These are phyloP conservation scores for Speoplatyrhinus poulsoni DNA, from an alignment of 2,113 vertebrate species.

Conservation along the genomic window DNA sequence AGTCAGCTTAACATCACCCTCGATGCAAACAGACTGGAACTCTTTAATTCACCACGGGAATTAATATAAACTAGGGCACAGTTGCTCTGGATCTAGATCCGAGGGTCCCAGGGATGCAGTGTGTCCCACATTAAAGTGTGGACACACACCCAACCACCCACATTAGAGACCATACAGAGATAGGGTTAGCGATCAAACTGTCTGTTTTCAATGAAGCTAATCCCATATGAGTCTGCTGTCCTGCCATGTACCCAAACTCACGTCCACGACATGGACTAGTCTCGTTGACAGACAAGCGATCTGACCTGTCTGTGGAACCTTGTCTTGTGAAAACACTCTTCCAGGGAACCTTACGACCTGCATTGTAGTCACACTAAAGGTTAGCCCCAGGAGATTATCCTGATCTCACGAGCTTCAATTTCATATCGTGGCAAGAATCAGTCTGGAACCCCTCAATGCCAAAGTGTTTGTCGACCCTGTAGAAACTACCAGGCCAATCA, in stretches of 20 bases:
- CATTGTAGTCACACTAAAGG: too few species aligned
- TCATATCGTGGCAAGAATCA: too few species aligned
- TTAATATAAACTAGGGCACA: conserved; percentile 13
- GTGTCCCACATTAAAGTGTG: conserved; percentile 18
- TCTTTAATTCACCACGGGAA: conserved; percentile 56
- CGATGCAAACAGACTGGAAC: conserved; percentile 16
- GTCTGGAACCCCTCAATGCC: too few species aligned
- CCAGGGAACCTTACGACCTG: too few species aligned
- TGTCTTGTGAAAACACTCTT: too few species aligned
- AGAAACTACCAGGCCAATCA: too few species aligned
- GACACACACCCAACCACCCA: neutral
- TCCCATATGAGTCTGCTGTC: neutral
- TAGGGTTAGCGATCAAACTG: neutral
- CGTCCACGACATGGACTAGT: neutral
- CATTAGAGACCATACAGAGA: neutral
- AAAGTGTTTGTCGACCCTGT: too few species aligned
- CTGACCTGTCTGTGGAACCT: too few species aligned
- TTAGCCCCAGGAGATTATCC: too few species aligned
- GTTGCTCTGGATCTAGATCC: conserved; percentile 26
- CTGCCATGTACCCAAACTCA: neutral
- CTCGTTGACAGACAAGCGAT: neutral
- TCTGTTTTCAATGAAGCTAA: too few species aligned
- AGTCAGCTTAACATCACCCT: conserved; percentile 14
- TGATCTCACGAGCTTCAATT: too few species aligned
- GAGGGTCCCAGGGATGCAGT: conserved; percentile 12